A percentile compares a stretch with the other conserved stretches of the same genome.
Conservation (phyloP, 2,888 invertebrate genomes). For the Tipula helvola region DNA sequence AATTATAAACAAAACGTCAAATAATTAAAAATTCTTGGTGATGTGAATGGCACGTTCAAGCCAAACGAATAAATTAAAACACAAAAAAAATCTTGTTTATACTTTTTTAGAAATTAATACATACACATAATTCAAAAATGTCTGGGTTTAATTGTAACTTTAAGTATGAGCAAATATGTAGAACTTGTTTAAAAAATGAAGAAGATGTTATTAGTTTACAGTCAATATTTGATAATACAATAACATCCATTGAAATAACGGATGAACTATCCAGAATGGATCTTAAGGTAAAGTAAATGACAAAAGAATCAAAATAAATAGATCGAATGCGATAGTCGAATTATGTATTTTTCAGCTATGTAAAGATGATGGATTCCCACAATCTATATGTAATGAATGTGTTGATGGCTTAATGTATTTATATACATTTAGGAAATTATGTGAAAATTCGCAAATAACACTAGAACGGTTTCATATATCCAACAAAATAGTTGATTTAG, state of each 20-base stretch:
- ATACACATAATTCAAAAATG: no score
- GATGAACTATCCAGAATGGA: not conserved
- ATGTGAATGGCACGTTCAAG: no score
- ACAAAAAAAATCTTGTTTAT: no score
- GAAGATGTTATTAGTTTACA: not conserved
- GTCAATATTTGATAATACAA: not conserved
- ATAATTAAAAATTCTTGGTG: no score
- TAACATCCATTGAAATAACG: not conserved
- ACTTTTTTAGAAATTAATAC: no score
- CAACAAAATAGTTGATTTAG: not conserved
- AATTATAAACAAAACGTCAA: no score
- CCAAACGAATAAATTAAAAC: no score
- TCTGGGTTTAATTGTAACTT: not conserved
- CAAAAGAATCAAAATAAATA: no score
- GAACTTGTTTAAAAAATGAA: not conserved
- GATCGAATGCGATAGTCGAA: not conserved
- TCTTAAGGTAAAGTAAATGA: not conserved
- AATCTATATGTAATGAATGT: constrained; percentile 12
- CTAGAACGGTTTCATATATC: not conserved
- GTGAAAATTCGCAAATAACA: not conserved
- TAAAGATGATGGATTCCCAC: constrained; percentile 12
- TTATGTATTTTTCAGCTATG: not conserved
- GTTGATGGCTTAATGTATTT: not conserved
- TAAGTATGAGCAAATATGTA: not conserved
- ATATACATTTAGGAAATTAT: not conserved